Evolutionary conservation across 2,797 vertebrate species (phyloP).

Genomic region (Cyclura pinguis): DNA sequence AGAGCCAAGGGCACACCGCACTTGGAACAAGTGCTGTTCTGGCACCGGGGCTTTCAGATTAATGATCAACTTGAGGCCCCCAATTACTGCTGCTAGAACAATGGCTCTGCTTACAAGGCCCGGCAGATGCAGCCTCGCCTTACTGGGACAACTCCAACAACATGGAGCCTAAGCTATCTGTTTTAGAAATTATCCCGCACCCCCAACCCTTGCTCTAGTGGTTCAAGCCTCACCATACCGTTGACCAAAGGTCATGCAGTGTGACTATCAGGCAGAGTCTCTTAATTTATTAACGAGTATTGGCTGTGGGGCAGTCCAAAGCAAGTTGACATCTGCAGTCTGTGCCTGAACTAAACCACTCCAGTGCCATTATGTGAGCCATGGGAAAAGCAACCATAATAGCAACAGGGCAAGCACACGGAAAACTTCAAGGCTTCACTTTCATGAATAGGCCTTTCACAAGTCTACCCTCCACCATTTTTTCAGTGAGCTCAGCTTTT

Average conservation of each 20-base stretch:
- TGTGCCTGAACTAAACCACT: neutral
- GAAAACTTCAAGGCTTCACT: constrained; percentile 19
- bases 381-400: neutral
- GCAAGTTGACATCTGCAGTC: constrained; percentile 28
- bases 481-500: neutral
- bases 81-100: constrained; percentile 5
- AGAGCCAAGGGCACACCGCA: neutral
- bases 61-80: constrained; percentile 42
- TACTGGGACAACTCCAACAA: neutral
- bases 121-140: neutral
- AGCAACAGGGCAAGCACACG: neutral
- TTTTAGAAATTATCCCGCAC: neutral
- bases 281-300: constrained; percentile 42
- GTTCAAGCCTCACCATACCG: neutral
- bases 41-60: neutral
- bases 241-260: constrained; percentile 35
- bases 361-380: neutral
- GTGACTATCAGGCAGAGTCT: neutral
- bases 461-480: neutral
- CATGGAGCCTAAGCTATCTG: neutral
- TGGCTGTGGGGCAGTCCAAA: constrained; percentile 34
- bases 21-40: neutral
- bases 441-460: neutral
- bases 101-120: neutral
- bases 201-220: neutral